phyloP scores from a whole-genome alignment of 2,113 vertebrate genomes.

The Centrocercus urophasianus region DNA sequence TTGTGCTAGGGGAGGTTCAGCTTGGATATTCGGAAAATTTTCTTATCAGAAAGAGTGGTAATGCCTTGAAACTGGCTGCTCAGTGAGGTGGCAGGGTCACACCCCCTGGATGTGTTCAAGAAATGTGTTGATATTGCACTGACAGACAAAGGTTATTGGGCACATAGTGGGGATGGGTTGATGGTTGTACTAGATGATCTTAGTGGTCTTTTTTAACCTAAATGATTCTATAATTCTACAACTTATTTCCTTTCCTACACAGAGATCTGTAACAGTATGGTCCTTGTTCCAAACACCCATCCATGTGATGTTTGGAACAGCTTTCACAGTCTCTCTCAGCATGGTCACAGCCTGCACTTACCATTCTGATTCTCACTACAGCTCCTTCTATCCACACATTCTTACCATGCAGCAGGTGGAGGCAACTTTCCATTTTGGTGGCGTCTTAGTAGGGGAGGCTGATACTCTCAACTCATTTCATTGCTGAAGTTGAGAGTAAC shows the following conservation, averaged over 20 bases:
- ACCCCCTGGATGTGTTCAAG: too few relatives aligned
- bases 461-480: neutral
- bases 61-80: too few relatives aligned
- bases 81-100: too few relatives aligned
- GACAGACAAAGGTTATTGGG: too few relatives aligned
- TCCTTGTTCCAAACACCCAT: neutral
- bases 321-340: neutral
- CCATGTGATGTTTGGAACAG: neutral
- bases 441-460: neutral
- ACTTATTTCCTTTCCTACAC: neutral
- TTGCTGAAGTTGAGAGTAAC: neutral
- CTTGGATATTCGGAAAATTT: too few relatives aligned
- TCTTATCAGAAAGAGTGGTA: too few relatives aligned
- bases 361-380: neutral
- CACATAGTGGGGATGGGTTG: too few relatives aligned
- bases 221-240: too few relatives aligned
- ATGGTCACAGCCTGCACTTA: neutral
- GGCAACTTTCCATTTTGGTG: neutral
- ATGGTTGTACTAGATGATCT: too few relatives aligned
- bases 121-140: too few relatives aligned
- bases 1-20: too few relatives aligned
- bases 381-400: neutral
- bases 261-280: fast-evolving
- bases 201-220: too few relatives aligned
- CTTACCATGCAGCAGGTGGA: neutral